Evolutionary conservation across 2,888 invertebrate genomes (phyloP), one percentile per base, ranked within the genome.

Genomic region (Oxytorus armatus): DNA sequence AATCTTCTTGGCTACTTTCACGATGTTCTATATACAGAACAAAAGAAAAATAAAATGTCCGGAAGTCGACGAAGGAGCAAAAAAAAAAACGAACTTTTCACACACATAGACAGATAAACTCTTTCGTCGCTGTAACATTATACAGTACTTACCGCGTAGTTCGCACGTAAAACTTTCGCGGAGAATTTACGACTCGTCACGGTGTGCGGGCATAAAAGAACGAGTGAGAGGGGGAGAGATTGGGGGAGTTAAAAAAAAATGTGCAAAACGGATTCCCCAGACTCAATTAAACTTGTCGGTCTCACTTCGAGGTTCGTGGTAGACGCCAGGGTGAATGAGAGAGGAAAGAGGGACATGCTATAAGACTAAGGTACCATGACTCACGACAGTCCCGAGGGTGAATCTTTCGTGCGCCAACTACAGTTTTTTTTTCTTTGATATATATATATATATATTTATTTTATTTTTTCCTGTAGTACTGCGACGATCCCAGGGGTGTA

Each of bases 261-360:
- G 81, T 74, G 80, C 76, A 84, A 84, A 85, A 85, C 78, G 83
- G 77, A 84, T 83, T 84, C 82, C 77, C 79, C 70, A 77, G 82
- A 85, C 81, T 79, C 85, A 86, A 86, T 86, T 86, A 86, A 86
- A 85, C 83, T 85, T 83, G 78, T 68, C 77, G 84, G 74, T 68
- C 66, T 76, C 79, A 63, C 73, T 59, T 66, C 47, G 74, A 57
- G 49, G 29, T 7, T 73, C 59, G 65, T 36, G 70, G 55, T 65
- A 51, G 75, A 75, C 69, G 65, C 29, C 75, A 14, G 53, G 72
- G n/a, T 39, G 70, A 61, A 70, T 23, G 72, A 61, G 72, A 5
- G 42, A 16, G 29, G 59, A 11, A 29, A 61, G 36, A 29, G 36
- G 3, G 18, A 8, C 23, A 39, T 44, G 33, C 4, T 49, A n/a